Evolutionary conservation across 2,888 invertebrate species (phyloP).

Genomic region (Tillus elongatus): DNA sequence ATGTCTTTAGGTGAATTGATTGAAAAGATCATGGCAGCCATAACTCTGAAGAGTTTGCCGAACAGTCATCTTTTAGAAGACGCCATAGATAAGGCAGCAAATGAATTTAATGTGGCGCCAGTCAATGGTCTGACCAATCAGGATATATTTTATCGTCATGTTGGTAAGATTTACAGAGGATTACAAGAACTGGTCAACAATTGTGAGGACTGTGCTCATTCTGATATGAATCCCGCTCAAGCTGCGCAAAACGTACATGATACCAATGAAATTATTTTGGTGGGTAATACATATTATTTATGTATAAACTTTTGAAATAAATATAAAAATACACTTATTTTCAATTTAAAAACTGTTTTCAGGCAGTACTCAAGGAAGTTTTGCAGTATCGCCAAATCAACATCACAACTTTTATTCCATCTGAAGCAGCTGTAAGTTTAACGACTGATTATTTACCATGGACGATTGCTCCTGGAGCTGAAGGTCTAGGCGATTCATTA

Average conservation of each 20-base stretch:
- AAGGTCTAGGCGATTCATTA: slow-evolving; percentile 45
- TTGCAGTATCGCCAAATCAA: slow-evolving; percentile 54
- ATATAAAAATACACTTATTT: too few relatives aligned
- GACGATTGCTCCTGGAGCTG: slow-evolving; percentile 56
- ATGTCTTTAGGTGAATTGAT: slow-evolving; percentile 51
- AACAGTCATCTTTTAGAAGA: slow-evolving; percentile 48
- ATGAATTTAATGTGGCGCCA: slow-evolving; percentile 39
- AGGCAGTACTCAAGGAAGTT: slow-evolving; percentile 58
- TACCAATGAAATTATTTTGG: slow-evolving; percentile 51
- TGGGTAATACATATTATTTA: too few relatives aligned
- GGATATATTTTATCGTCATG: slow-evolving; percentile 67
- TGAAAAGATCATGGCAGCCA: slow-evolving; percentile 70
- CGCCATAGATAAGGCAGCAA: slow-evolving; percentile 49
- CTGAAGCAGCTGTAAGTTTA: slow-evolving; percentile 34
- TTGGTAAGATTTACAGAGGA: slow-evolving; percentile 58
- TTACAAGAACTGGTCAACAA: slow-evolving; percentile 52
- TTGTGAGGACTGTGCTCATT: slow-evolving; percentile 51
- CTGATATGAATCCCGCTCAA: slow-evolving; percentile 49
- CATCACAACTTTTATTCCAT: slow-evolving; percentile 44
- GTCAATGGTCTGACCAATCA: slow-evolving; percentile 53
- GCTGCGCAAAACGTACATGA: slow-evolving; percentile 48
- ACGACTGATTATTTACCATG: slow-evolving; percentile 62
- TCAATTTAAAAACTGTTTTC: too few relatives aligned
- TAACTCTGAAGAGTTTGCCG: slow-evolving; percentile 58
- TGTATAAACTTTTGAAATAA: neutral